These are phyloP conservation scores for Cephus cinctus DNA, from an alignment of 1,140 invertebrate species.

Conservation along the genomic window DNA sequence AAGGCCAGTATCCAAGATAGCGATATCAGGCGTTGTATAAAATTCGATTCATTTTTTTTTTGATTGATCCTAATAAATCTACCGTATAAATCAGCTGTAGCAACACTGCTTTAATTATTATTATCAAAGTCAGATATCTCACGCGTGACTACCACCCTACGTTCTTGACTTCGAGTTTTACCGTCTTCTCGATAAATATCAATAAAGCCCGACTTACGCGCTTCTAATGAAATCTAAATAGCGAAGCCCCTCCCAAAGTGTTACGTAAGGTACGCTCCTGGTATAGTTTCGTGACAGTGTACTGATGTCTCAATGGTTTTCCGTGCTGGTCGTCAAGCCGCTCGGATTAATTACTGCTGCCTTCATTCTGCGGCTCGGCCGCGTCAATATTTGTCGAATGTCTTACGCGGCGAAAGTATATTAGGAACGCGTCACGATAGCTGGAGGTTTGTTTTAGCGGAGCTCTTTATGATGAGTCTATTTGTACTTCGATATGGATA, in stretches of 20 bases:
- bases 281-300: constrained; percentile 6
- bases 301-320: constrained; percentile 25
- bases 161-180: no score
- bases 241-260: neutral
- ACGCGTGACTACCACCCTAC: no score
- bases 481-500: no score
- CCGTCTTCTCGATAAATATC: constrained; percentile 41
- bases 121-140: no score
- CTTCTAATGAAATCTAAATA: constrained; percentile 52
- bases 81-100: neutral
- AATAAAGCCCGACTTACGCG: constrained; percentile 33
- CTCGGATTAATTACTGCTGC: constrained; percentile 41
- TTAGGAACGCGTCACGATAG: no score
- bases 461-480: no score
- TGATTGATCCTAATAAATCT: neutral
- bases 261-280: neutral
- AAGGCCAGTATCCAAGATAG: no score
- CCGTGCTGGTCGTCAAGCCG: constrained; percentile 25
- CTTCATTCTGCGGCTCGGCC: constrained; percentile 22
- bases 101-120: no score
- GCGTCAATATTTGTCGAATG: constrained; percentile 22
- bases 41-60: neutral
- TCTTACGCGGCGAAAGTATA: constrained; percentile 15
- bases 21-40: neutral
- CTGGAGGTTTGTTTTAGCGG: no score